These are phyloP conservation scores for Myrmecophaga tridactyla DNA, from an alignment of 2,113 vertebrate species.

Conservation along the genomic window DNA sequence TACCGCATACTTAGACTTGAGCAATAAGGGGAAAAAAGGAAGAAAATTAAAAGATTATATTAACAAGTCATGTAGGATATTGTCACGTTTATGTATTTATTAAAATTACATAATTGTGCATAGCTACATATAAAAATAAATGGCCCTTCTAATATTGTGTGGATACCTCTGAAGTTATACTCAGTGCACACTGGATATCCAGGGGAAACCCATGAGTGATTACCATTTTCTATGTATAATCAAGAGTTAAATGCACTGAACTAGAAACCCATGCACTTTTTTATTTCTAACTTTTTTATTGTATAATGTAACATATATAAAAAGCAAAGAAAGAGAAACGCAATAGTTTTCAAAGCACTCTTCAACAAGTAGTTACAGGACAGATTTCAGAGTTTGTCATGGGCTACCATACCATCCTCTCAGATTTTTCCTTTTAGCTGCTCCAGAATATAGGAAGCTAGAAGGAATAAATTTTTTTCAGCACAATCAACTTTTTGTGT, in stretches of 20 bases:
- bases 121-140: background rate
- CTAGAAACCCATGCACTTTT: background rate
- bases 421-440: too few relatives aligned
- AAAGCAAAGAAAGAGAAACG: background rate
- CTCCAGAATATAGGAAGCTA: too few relatives aligned
- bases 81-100: background rate
- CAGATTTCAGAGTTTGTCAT: too few relatives aligned
- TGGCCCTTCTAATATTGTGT: background rate
- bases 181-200: background rate
- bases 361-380: too few relatives aligned
- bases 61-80: background rate
- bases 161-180: background rate
- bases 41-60: background rate
- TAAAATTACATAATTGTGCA: background rate
- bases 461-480: too few relatives aligned
- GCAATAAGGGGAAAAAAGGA: background rate
- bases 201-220: background rate
- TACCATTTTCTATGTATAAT: background rate
- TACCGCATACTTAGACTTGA: background rate
- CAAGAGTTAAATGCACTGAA: background rate
- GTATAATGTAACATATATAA: too few relatives aligned
- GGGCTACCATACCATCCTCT: too few relatives aligned
- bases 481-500: too few relatives aligned
- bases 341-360: too few relatives aligned
- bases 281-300: too few relatives aligned